Evolutionary conservation across 2,888 invertebrate species (phyloP).

Genomic region (Eristalinus aeneus): DNA sequence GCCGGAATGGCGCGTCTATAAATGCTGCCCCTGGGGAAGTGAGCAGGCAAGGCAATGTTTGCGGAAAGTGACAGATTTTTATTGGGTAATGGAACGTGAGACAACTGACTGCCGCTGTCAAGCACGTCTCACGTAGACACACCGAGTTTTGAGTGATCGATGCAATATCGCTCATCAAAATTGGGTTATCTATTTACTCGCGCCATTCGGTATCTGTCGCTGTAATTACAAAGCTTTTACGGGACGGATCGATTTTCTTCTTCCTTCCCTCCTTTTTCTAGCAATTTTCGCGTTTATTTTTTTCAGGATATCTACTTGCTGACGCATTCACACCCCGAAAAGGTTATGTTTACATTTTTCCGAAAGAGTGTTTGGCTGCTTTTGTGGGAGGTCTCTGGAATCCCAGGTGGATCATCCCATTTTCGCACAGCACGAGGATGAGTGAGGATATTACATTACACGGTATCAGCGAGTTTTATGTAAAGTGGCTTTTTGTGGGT

Average conservation of each 20-base stretch:
- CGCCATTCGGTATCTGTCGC: slow-evolving; percentile 29
- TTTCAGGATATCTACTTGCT: slow-evolving; percentile 17
- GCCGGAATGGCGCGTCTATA: neutral
- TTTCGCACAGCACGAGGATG: neutral
- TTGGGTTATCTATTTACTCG: slow-evolving; percentile 23
- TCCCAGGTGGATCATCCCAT: slow-evolving; percentile 11
- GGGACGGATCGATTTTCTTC: slow-evolving; percentile 30
- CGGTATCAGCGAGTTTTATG: slow-evolving; percentile 11
- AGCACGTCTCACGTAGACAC: slow-evolving; percentile 31
- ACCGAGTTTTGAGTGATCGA: slow-evolving; percentile 44
- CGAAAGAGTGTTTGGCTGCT: neutral
- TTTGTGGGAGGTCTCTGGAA: neutral
- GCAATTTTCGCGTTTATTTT: slow-evolving; percentile 13
- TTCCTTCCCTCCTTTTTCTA: neutral
- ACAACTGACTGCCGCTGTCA: slow-evolving; percentile 35
- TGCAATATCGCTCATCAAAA: slow-evolving; percentile 26
- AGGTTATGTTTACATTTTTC: neutral
- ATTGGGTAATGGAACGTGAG: slow-evolving; percentile 20
- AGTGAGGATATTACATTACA: slow-evolving; percentile 1
- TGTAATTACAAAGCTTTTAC: slow-evolving; percentile 48
- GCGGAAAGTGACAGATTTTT: slow-evolving; percentile 42
- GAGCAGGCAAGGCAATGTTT: slow-evolving; percentile 22
- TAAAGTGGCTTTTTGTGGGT: neutral
- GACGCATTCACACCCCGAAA: neutral
- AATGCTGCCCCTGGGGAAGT: neutral